phyloP scores from a whole-genome alignment of 2,888 invertebrate species.

The Xiphydria camelus region DNA sequence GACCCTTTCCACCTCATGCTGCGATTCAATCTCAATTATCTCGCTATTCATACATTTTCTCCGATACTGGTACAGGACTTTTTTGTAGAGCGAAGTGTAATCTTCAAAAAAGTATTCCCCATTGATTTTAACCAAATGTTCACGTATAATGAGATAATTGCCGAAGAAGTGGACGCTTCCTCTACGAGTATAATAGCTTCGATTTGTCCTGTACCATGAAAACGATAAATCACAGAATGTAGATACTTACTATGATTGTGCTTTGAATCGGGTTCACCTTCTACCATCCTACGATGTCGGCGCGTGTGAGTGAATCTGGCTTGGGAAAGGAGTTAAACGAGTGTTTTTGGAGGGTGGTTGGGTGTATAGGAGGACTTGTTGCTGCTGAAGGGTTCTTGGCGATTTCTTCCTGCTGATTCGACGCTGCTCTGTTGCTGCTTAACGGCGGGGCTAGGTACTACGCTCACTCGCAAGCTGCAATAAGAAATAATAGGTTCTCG shows the following conservation, averaged over 20 bases:
- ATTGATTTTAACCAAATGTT: too few species aligned
- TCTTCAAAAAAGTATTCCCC: too few species aligned
- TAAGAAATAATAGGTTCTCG: constrained; percentile 24
- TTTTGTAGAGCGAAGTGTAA: too few species aligned
- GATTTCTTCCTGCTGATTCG: constrained; percentile 54
- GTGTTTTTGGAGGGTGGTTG: constrained; percentile 28
- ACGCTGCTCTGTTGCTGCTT: constrained; percentile 52
- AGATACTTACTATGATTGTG: constrained; percentile 72
- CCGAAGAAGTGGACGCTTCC: too few species aligned
- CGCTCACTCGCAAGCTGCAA: constrained; percentile 54
- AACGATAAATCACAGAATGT: not conserved
- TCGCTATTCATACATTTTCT: too few species aligned
- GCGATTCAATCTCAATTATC: too few species aligned
- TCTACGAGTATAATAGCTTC: too few species aligned
- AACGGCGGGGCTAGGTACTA: constrained; percentile 54
- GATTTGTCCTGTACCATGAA: not conserved
- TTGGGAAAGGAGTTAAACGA: constrained; percentile 39
- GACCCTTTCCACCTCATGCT: too few species aligned
- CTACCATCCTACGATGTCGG: constrained; percentile 81
- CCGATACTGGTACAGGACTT: too few species aligned
- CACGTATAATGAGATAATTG: too few species aligned
- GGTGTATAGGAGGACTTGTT: constrained; percentile 20
- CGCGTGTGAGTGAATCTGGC: constrained; percentile 51
- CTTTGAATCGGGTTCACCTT: constrained; percentile 81
- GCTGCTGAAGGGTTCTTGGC: constrained; percentile 23